Conservation (phyloP, 2,888 invertebrate species). For the Lucinisca nassula region DNA sequence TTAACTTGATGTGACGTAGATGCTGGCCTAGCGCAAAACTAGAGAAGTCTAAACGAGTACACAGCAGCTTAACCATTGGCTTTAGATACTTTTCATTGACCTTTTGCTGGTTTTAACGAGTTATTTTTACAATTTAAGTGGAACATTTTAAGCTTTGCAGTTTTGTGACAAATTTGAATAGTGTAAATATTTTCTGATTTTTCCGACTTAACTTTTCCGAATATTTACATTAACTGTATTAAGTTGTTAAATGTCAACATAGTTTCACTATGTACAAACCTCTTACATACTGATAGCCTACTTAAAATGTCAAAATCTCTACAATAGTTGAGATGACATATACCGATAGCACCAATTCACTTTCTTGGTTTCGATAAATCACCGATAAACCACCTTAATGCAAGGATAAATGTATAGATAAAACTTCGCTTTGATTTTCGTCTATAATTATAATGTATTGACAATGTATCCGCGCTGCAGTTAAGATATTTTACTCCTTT, state of each 20-base stretch:
- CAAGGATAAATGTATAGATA: not conserved
- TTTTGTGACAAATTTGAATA: not conserved
- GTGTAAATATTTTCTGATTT: not conserved
- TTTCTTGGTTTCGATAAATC: not conserved
- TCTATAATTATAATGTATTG: too few relatives aligned
- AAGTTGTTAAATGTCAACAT: not conserved
- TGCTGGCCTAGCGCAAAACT: too few relatives aligned
- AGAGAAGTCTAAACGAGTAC: too few relatives aligned
- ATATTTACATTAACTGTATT: not conserved
- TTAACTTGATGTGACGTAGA: too few relatives aligned
- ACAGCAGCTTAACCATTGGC: too few relatives aligned
- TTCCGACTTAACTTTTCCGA: not conserved
- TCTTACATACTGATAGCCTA: not conserved
- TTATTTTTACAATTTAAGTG: too few relatives aligned
- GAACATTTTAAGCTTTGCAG: too few relatives aligned
- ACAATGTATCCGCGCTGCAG: too few relatives aligned
- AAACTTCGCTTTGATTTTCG: not conserved
- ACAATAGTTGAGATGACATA: not conserved
- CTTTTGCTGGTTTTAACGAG: too few relatives aligned
- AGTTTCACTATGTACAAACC: not conserved
- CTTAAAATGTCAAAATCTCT: conserved; percentile 2
- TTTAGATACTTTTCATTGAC: too few relatives aligned
- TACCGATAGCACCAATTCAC: not conserved
- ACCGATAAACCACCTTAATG: not conserved
- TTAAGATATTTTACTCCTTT: too few relatives aligned